A percentile compares a stretch with the other conserved stretches of the same genome.
phyloP scores from a whole-genome alignment of 2,797 vertebrate species.

The Phrynocephalus vlangalii region DNA sequence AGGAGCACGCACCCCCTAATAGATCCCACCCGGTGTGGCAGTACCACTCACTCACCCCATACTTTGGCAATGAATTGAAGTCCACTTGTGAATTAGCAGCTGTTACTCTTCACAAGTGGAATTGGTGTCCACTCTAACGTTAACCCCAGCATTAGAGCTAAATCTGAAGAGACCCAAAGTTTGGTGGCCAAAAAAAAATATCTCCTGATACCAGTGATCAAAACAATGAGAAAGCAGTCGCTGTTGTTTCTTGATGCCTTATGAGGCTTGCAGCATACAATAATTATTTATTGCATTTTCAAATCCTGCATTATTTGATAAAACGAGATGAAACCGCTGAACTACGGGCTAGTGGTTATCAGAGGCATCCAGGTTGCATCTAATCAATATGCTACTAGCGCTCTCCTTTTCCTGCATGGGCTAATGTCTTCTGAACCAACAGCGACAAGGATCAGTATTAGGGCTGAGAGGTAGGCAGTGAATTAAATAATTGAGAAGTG shows the following conservation, averaged over 20 bases:
- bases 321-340: conserved; percentile 33
- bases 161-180: conserved; percentile 11
- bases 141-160: conserved; percentile 14
- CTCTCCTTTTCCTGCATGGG: conserved; percentile 43
- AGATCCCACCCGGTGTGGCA: too few species aligned
- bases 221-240: conserved; percentile 30
- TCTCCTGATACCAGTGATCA: background rate
- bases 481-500: conserved; percentile 51
- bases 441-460: conserved; percentile 39
- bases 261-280: conserved; percentile 20
- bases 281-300: conserved; percentile 60
- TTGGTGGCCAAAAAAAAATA: conserved; percentile 16
- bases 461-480: conserved; percentile 27
- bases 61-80: background rate
- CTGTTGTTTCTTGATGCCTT: conserved; percentile 20
- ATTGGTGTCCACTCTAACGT: conserved; percentile 34
- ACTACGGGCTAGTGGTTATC: conserved; percentile 4
- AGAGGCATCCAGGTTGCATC: conserved; percentile 5
- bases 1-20: too few species aligned
- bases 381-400: conserved; percentile 43
- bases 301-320: conserved; percentile 25
- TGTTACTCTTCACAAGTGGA: conserved; percentile 18
- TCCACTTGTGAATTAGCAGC: conserved; percentile 15
- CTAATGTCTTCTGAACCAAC: conserved; percentile 32
- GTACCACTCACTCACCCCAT: too few species aligned